Conservation (phyloP, 2,113 vertebrate species). For the Isichthys henryi region DNA sequence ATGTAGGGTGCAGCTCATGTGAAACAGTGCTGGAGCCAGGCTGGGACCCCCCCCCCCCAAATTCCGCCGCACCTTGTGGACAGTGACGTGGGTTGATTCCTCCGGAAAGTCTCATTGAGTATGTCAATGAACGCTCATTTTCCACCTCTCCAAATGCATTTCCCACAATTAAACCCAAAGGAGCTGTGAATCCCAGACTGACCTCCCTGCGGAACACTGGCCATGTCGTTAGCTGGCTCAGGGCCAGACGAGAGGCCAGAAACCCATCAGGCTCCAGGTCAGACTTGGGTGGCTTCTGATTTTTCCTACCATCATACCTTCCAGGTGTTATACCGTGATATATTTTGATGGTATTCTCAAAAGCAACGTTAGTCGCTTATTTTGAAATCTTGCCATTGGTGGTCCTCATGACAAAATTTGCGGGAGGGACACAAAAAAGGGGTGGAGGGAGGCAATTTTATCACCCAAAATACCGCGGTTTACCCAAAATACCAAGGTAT, state of each 20-base stretch:
- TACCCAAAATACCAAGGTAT: neutral
- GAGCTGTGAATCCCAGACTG: neutral
- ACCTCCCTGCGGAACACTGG: neutral
- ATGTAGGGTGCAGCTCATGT: neutral
- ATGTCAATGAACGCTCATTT: neutral
- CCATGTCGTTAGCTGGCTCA: neutral
- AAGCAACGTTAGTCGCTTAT: neutral
- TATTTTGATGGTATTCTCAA: neutral
- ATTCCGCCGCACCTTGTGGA: neutral
- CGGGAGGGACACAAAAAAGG: neutral
- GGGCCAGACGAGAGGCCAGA: neutral
- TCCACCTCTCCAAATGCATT: neutral
- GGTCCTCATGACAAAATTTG: neutral
- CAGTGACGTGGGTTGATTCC: neutral
- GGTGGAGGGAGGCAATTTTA: neutral
- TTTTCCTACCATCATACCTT: neutral
- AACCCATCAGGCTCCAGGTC: neutral
- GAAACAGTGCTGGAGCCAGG: too few species aligned
- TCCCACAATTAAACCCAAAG: neutral
- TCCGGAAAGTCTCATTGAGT: neutral
- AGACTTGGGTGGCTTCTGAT: neutral
- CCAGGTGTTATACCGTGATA: neutral
- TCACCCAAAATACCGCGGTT: too few species aligned
- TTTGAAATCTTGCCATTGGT: neutral
- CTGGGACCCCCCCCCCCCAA: neutral